Evolutionary conservation across 2,888 invertebrate genomes (phyloP).

Genomic region (Pyrgus malvae): DNA sequence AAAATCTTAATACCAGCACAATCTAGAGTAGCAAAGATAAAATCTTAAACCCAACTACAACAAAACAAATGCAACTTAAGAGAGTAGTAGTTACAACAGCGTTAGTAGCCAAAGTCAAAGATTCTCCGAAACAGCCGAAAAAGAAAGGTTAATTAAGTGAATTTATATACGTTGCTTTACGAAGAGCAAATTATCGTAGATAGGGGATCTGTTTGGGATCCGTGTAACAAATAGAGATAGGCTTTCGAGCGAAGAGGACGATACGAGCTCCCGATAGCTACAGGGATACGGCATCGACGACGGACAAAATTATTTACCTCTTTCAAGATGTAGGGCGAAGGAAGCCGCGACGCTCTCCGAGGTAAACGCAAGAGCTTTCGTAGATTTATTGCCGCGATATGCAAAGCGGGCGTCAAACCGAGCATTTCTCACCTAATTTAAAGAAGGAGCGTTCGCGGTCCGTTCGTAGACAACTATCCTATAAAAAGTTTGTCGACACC

Average conservation of each 20-base stretch:
- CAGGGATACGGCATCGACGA: conserved; percentile 28
- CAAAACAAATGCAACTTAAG: no score
- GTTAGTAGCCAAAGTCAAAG: no score
- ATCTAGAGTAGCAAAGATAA: no score
- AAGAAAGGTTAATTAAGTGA: conserved; percentile 42
- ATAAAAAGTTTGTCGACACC: conserved; percentile 56
- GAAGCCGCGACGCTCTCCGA: conserved; percentile 22
- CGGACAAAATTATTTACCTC: conserved; percentile 45
- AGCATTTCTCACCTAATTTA: conserved; percentile 65
- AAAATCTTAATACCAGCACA: no score
- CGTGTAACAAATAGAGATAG: conserved; percentile 44
- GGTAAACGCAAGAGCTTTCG: conserved; percentile 38
- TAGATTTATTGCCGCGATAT: conserved; percentile 61
- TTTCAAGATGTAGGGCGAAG: conserved; percentile 20
- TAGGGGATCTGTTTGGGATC: conserved; percentile 55
- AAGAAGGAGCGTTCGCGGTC: conserved; percentile 43
- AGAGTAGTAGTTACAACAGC: no score
- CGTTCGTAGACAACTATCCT: conserved; percentile 44
- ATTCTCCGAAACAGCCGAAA: no score
- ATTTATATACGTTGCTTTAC: conserved; percentile 62
- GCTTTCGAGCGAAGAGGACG: conserved; percentile 29
- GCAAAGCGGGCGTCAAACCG: conserved; percentile 57
- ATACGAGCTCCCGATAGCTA: conserved; percentile 22
- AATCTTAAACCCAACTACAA: no score
- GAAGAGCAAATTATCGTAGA: conserved; percentile 64